These are phyloP conservation scores for Rhagonycha lutea DNA, from an alignment of 2,888 invertebrate species.

Conservation along the genomic window DNA sequence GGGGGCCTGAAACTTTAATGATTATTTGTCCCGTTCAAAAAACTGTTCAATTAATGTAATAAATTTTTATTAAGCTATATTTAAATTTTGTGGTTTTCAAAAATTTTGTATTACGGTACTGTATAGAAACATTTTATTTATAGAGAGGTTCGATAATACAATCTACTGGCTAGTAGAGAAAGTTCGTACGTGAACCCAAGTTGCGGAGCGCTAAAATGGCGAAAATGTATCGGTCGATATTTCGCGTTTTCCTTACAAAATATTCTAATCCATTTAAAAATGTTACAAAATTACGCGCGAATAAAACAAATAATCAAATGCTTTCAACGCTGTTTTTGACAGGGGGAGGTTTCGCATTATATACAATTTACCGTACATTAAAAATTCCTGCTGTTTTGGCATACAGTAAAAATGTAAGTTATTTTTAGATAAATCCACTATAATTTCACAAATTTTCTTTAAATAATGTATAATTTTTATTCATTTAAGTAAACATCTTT, in stretches of 20 bases:
- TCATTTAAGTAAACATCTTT: background rate
- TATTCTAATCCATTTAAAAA: constrained; percentile 15
- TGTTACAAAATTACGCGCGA: constrained; percentile 19
- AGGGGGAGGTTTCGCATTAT: constrained; percentile 55
- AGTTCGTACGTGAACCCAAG: constrained; percentile 7
- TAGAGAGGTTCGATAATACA: constrained; percentile 12
- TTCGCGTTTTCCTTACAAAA: constrained; percentile 14
- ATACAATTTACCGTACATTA: constrained; percentile 54
- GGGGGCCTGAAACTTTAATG: background rate
- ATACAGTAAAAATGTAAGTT: constrained; percentile 57
- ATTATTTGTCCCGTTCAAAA: background rate
- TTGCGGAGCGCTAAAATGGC: constrained; percentile 24
- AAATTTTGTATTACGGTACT: constrained; percentile 14
- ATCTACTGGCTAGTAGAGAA: constrained; percentile 26
- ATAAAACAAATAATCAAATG: constrained; percentile 3
- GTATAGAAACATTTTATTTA: constrained; percentile 8
- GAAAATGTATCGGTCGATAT: constrained; percentile 19
- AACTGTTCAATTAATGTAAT: background rate
- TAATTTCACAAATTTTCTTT: background rate
- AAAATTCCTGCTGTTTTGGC: constrained; percentile 57
- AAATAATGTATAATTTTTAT: background rate
- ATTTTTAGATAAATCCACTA: background rate
- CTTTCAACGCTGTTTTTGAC: constrained; percentile 41
- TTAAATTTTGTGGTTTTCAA: background rate
- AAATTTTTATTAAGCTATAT: background rate